A percentile compares a stretch with the other conserved stretches of the same genome.
Evolutionary conservation across 2,113 vertebrate species (phyloP).

Genomic region (Salminus brasiliensis): DNA sequence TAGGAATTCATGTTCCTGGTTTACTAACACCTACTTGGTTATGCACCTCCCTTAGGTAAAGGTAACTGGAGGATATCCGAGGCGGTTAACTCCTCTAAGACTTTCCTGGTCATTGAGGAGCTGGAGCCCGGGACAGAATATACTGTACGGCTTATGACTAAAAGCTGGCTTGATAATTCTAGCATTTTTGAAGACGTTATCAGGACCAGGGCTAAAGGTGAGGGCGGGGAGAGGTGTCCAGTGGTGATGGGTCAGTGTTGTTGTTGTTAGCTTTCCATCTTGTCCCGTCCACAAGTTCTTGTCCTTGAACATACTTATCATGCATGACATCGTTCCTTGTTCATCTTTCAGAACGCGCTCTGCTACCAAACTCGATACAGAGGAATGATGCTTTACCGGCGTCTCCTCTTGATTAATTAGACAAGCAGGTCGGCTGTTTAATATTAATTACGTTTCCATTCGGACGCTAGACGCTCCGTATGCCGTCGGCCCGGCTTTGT

Average conservation of each 20-base stretch:
- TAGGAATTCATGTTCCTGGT: constrained; percentile 5
- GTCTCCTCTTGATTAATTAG: constrained; percentile 73
- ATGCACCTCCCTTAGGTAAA: constrained; percentile 85
- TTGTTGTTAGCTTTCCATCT: constrained; percentile 15
- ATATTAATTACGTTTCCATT: constrained; percentile 72
- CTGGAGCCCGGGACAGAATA: constrained; percentile 85
- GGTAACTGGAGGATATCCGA: constrained; percentile 83
- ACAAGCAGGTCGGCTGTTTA: constrained; percentile 76
- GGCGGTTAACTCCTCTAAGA: constrained; percentile 83
- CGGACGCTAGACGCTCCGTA: constrained; percentile 42
- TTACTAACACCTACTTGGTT: constrained; percentile 65
- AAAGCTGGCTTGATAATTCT: constrained; percentile 87
- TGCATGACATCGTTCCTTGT: constrained; percentile 47
- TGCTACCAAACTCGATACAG: constrained; percentile 41
- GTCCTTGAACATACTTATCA: constrained; percentile 58
- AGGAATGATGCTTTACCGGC: constrained; percentile 72
- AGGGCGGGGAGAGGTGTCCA: constrained; percentile 63
- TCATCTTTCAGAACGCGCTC: constrained; percentile 59
- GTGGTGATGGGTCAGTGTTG: background rate
- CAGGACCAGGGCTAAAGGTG: constrained; percentile 89
- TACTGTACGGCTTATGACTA: constrained; percentile 85
- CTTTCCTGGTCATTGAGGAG: constrained; percentile 83
- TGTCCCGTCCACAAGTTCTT: background rate
- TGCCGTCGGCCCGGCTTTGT: constrained; percentile 59
- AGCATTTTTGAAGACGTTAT: constrained; percentile 94